Evolutionary conservation across 2,888 invertebrate species (phyloP).

Genomic region (Epistrophe eligans): DNA sequence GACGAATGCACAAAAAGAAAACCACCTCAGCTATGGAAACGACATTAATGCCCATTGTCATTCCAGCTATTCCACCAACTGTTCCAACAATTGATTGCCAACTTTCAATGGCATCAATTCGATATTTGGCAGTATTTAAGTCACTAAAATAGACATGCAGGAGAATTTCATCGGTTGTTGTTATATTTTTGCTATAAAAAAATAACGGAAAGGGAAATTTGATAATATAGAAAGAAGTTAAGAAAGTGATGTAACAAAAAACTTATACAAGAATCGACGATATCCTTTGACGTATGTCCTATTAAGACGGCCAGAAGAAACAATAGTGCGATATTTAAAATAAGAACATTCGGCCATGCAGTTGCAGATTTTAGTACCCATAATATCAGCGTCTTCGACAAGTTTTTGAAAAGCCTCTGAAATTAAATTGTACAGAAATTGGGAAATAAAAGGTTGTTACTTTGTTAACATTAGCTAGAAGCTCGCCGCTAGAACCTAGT

Average conservation of each 20-base stretch:
- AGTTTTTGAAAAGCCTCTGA: conserved; percentile 73
- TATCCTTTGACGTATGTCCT: conserved; percentile 82
- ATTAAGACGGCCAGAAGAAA: conserved; percentile 85
- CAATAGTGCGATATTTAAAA: conserved; percentile 86
- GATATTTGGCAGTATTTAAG: conserved; percentile 86
- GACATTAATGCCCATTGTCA: conserved; percentile 89
- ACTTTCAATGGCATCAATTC: conserved; percentile 87
- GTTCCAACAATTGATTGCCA: conserved; percentile 89
- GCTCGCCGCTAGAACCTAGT: no score
- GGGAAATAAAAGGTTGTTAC: no score
- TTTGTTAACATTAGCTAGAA: no score
- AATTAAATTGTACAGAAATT: conserved; percentile 4
- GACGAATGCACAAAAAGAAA: conserved; percentile 81
- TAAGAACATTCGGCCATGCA: conserved; percentile 86
- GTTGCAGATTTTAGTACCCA: conserved; percentile 76
- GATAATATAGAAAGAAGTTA: no score
- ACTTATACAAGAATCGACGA: conserved; percentile 85
- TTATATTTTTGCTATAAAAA: conserved; percentile 75
- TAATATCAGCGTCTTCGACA: conserved; percentile 19
- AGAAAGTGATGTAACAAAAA: rapidly evolving
- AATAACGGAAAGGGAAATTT: not conserved
- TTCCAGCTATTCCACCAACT: conserved; percentile 88
- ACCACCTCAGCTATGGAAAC: conserved; percentile 88
- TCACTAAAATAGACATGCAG: conserved; percentile 88
- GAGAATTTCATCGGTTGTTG: conserved; percentile 85